Percentiles rank a stretch among this genome's conserved stretches.
Evolutionary conservation across 2,113 vertebrate species (phyloP).

Genomic region (Oncorhynchus clarkii): DNA sequence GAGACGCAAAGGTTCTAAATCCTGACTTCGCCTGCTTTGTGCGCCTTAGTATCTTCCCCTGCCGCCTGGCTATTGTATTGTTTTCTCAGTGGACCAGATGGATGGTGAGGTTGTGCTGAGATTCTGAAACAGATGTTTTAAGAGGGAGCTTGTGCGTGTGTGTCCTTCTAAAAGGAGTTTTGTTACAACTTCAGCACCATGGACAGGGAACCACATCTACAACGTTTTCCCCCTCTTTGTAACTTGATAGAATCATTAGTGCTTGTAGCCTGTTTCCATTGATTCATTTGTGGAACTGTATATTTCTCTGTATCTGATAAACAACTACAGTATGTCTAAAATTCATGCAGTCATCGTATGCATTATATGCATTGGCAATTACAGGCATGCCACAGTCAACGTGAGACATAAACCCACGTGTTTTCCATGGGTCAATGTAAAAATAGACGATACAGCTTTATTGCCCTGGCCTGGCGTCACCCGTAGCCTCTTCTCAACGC

Average conservation of each 20-base stretch:
- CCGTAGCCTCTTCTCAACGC: slow-evolving; percentile 41
- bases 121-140: slow-evolving; percentile 49
- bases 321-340: background rate
- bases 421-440: background rate
- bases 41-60: background rate
- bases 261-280: no score
- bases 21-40: background rate
- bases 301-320: background rate
- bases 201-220: slow-evolving; percentile 23
- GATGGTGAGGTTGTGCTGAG: slow-evolving; percentile 24
- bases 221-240: slow-evolving; percentile 4
- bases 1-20: slow-evolving; percentile 26
- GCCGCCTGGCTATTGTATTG: slow-evolving; percentile 2
- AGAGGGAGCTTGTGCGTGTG: slow-evolving; percentile 4
- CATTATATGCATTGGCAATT: background rate
- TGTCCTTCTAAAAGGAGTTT: background rate
- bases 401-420: background rate
- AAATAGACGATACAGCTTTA: background rate
- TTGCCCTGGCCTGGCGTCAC: slow-evolving; percentile 3
- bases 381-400: background rate
- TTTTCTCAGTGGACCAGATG: slow-evolving; percentile 53
- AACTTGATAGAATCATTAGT: background rate
- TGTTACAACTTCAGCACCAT: slow-evolving; percentile 39
- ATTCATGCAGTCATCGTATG: background rate
- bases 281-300: background rate